phyloP scores from a whole-genome alignment of 2,113 vertebrate genomes.

The Naja naja region DNA sequence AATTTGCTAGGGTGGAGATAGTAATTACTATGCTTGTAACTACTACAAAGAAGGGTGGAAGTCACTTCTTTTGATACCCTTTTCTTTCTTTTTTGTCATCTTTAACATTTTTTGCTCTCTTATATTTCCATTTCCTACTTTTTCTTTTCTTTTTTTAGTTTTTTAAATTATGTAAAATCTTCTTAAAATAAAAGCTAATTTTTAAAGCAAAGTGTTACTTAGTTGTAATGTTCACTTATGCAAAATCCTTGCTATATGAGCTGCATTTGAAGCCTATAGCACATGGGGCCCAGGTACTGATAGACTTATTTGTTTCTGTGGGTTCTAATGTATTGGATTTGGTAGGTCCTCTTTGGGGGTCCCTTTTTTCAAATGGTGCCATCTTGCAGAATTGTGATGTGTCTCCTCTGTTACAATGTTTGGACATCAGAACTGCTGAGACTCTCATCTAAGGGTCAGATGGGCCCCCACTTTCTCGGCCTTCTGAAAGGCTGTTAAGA shows the following conservation, averaged over 20 bases:
- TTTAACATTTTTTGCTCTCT: not conserved
- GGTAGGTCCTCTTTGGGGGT: not conserved
- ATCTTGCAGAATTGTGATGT: not conserved
- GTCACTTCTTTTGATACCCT: not conserved
- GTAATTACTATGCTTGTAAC: not conserved
- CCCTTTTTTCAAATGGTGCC: not conserved
- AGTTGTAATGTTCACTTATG: not conserved
- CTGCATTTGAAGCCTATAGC: not conserved
- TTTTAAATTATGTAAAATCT: not conserved
- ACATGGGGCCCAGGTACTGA: not conserved
- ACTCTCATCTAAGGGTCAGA: not conserved
- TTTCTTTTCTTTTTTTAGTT: not conserved
- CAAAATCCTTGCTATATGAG: not conserved
- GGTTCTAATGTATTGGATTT: not conserved
- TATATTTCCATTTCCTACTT: not conserved
- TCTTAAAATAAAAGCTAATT: not conserved
- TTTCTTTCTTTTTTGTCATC: not conserved
- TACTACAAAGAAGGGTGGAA: not conserved
- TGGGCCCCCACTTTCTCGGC: not conserved
- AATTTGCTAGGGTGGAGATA: not conserved
- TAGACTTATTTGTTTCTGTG: not conserved
- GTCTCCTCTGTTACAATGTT: not conserved
- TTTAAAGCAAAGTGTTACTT: not conserved
- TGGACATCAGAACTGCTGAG: not conserved
- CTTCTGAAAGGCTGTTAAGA: not conserved